Evolutionary conservation across 2,888 invertebrate species (phyloP).

Genomic region (Corbicula japonica): DNA sequence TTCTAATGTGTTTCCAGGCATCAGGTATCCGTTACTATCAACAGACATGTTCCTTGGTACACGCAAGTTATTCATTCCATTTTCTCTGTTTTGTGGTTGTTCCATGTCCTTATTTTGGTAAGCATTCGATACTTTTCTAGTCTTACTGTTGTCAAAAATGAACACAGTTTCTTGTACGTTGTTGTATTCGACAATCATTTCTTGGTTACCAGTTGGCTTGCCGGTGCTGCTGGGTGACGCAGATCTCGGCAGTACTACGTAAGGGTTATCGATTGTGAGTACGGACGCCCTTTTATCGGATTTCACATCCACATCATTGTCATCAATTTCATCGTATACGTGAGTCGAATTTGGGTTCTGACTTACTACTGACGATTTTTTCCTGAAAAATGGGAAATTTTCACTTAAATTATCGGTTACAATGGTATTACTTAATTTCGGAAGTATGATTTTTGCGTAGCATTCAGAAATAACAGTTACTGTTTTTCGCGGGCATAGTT

Average conservation of each 20-base stretch:
- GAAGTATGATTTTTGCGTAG: too few relatives aligned
- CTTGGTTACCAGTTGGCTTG: background rate
- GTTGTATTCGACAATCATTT: conserved; percentile 1
- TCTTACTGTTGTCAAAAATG: conserved; percentile 12
- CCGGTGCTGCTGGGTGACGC: conserved; percentile 1
- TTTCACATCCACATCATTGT: conserved; percentile 17
- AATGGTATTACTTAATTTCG: too few relatives aligned
- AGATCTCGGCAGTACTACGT: conserved; percentile 20
- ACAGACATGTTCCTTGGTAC: conserved; percentile 32
- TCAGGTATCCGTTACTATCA: conserved; percentile 24
- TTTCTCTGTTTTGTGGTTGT: background rate
- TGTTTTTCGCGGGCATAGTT: too few relatives aligned
- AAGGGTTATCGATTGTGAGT: conserved; percentile 33
- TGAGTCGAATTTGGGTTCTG: too few relatives aligned
- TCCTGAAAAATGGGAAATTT: too few relatives aligned
- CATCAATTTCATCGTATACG: conserved; percentile 26
- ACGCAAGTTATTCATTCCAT: background rate
- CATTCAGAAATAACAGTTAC: too few relatives aligned
- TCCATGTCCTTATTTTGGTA: conserved; percentile 7
- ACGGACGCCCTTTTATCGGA: conserved; percentile 18
- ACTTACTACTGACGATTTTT: too few relatives aligned
- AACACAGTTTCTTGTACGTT: conserved; percentile 24
- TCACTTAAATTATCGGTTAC: too few relatives aligned
- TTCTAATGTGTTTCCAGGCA: conserved; percentile 17
- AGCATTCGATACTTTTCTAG: conserved; percentile 26